Evolutionary conservation across 2,888 invertebrate species (phyloP), one percentile per base, ranked within the genome.

Genomic region (Morpho helenor): DNA sequence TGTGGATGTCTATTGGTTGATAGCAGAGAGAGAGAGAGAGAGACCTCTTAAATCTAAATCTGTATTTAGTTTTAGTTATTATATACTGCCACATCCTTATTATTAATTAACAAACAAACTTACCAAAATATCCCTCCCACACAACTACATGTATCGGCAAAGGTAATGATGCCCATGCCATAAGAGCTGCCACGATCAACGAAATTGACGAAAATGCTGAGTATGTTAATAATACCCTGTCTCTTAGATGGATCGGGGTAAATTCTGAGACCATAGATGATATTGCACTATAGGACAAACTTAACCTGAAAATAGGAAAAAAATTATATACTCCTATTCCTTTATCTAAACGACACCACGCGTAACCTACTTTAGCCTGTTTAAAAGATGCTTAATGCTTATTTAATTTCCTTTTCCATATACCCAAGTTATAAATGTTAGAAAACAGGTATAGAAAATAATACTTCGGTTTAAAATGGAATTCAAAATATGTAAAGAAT

Each of bases 131-230:
- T 50, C 74, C 77, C 7, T 73, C 56, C 41, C 72, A 52, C 9
- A 79, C 7, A 8, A 72, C 61, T 10, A 77, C 65, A 40, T 75
- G 70, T 68, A 45, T 64, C 9, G 48, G 66, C 7, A 65, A 57
- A 0, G 76, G 75, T 8, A 82, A 56, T 2, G 80, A 55, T 0
- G 64, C 74, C 82, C 81, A 82, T 0, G 80, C 72, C 8, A 79
- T 68, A 0, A 79, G 64, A 3, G 79, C 73, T 0, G 68, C 57
- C 0, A 72, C 23, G 3, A 79, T 70, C 3, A 77, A 59, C 0
- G 79, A 73, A 0, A 71, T 16, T 0, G 79, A 75, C 66, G 75
- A 70, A 39, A 78, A 79, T 0, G 75, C 68, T 0, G 74, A 68
- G 45, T 71, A 70, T 4, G 73, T 10, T 45, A 82, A 42, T 43